These are phyloP conservation scores for Caenorhabditis sp. DNA, from an alignment of 2,888 invertebrate genomes.

Conservation along the genomic window DNA sequence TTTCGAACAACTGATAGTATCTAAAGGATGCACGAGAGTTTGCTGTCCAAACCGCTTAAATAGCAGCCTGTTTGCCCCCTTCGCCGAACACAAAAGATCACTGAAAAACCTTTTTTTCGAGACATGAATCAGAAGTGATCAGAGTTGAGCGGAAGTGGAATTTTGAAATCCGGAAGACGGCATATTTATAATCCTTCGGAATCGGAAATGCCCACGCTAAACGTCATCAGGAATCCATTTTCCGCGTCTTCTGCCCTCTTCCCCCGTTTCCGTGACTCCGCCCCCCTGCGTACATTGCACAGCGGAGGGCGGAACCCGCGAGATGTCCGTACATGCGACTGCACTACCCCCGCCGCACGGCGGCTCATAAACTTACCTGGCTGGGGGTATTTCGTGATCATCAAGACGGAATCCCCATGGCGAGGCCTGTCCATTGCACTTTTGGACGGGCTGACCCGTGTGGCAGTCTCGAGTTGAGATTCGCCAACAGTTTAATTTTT, in stretches of 20 bases:
- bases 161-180: too few relatives aligned
- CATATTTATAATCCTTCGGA: too few relatives aligned
- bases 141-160: too few relatives aligned
- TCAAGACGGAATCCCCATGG: slow-evolving; percentile 85
- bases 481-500: slow-evolving; percentile 79
- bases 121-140: slow-evolving; percentile 30
- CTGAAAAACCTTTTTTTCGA: slow-evolving; percentile 15
- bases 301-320: slow-evolving; percentile 10
- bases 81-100: slow-evolving; percentile 17
- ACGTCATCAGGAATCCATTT: background rate
- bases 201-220: too few relatives aligned
- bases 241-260: background rate
- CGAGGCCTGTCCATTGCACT: slow-evolving; percentile 86
- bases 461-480: slow-evolving; percentile 85
- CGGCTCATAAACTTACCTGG: slow-evolving; percentile 84
- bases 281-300: background rate
- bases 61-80: slow-evolving; percentile 9
- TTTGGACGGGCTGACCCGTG: slow-evolving; percentile 85
- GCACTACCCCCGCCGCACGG: slow-evolving; percentile 76
- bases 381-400: slow-evolving; percentile 86
- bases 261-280: background rate
- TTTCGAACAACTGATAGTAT: background rate
- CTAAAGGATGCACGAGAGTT: background rate
- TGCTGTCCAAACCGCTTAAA: slow-evolving; percentile 15
- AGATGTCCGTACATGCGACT: background rate